Percentiles rank a stretch among this genome's conserved stretches.
Evolutionary conservation across 2,113 vertebrate species (phyloP).

Genomic region (Silurus glanis): DNA sequence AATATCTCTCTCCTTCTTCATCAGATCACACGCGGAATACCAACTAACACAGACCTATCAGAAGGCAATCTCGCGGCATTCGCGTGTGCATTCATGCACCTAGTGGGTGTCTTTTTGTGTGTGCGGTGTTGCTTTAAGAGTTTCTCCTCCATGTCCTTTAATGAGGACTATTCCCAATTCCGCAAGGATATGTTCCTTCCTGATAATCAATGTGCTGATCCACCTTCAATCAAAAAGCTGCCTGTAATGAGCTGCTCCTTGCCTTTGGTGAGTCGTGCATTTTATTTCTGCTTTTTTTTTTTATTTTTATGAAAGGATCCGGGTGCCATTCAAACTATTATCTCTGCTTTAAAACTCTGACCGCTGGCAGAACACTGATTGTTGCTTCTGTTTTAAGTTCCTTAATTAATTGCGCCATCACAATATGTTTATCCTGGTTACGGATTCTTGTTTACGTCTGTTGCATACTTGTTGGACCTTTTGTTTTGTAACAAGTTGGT

Average conservation of each 20-base stretch:
- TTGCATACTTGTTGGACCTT: constrained; percentile 32
- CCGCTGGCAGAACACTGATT: constrained; percentile 12
- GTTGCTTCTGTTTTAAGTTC: not conserved
- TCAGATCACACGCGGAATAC: constrained; percentile 48
- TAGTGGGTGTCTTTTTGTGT: not conserved
- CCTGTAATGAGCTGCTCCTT: constrained; percentile 17
- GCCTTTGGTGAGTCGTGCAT: constrained; percentile 6
- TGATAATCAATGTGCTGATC: constrained; percentile 38
- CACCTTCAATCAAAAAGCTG: constrained; percentile 18
- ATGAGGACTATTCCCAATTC: constrained; percentile 11
- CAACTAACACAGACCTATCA: constrained; percentile 26
- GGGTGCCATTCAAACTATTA: not conserved
- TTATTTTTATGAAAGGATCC: constrained; percentile 36
- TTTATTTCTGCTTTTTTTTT: constrained; percentile 2
- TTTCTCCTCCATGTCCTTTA: constrained; percentile 28
- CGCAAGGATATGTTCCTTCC: constrained; percentile 14
- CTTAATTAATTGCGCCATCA: constrained; percentile 25
- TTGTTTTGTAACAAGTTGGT: constrained; percentile 24
- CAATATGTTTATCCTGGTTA: constrained; percentile 15
- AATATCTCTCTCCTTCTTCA: constrained; percentile 32
- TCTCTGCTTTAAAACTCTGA: constrained; percentile 1
- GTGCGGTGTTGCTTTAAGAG: not conserved
- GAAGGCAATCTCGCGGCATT: constrained; percentile 19
- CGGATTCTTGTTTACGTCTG: not conserved
- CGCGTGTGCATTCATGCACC: constrained; percentile 1